Conservation (phyloP, 2,113 vertebrate genomes). For the Pseudonaja textilis region DNA sequence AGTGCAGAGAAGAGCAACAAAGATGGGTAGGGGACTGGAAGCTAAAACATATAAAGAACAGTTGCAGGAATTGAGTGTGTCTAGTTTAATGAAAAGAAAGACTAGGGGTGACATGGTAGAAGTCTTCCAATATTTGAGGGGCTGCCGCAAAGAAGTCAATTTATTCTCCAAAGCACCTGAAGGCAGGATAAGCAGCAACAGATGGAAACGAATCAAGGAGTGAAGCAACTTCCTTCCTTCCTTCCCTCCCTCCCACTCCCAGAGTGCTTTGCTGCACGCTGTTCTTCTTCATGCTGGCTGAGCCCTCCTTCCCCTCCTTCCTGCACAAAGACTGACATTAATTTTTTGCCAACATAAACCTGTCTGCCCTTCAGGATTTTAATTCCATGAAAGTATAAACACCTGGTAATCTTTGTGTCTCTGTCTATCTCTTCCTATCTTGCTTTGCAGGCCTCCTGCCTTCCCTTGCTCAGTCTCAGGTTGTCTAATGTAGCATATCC, state of each 20-base stretch:
- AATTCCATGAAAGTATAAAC: slow-evolving; percentile 62
- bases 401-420: slow-evolving; percentile 51
- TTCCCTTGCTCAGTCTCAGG: neutral
- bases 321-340: slow-evolving; percentile 56
- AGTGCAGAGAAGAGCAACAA: neutral
- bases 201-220: too few relatives aligned
- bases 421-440: neutral
- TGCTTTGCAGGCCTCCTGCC: neutral
- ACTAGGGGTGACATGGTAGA: too few relatives aligned
- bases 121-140: too few relatives aligned
- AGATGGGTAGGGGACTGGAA: neutral
- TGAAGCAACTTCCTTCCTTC: neutral
- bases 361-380: slow-evolving; percentile 59
- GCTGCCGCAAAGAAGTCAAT: too few relatives aligned
- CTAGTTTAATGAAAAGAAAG: too few relatives aligned
- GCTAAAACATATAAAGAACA: neutral
- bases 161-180: too few relatives aligned
- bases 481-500: slow-evolving; percentile 43
- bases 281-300: slow-evolving; percentile 39
- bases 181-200: too few relatives aligned
- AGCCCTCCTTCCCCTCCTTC: slow-evolving; percentile 38
- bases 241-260: slow-evolving; percentile 3
- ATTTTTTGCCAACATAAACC: slow-evolving; percentile 63
- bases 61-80: too few relatives aligned
- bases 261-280: slow-evolving; percentile 33